These are phyloP conservation scores for Cirrhinus mrigala DNA, from an alignment of 2,797 vertebrate genomes.

Conservation along the genomic window DNA sequence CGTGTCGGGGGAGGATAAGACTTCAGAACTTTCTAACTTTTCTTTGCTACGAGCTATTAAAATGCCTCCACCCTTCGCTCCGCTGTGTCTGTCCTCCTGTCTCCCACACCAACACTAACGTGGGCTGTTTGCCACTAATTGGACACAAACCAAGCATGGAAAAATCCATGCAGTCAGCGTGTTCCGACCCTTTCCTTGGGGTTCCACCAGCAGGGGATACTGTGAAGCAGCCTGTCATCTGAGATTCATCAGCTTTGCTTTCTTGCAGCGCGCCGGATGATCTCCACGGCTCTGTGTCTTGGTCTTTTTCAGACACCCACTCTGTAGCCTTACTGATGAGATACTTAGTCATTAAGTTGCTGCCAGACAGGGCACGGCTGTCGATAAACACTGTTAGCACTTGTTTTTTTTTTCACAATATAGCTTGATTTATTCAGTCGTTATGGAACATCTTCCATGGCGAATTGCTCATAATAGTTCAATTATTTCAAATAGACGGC, in stretches of 20 bases:
- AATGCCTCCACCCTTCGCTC: constrained; percentile 62
- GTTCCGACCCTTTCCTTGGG: constrained; percentile 63
- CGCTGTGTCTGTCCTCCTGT: constrained; percentile 58
- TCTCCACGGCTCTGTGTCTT: not conserved
- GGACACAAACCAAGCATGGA: constrained; percentile 69
- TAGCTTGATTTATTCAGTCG: constrained; percentile 7
- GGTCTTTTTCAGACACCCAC: constrained; percentile 29
- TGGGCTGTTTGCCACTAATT: constrained; percentile 74
- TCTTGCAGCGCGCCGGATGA: not conserved
- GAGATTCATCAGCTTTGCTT: constrained; percentile 61
- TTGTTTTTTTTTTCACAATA: constrained; percentile 19
- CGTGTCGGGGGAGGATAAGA: not conserved
- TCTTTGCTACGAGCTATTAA: constrained; percentile 68
- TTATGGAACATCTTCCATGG: constrained; percentile 13
- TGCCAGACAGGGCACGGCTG: constrained; percentile 26
- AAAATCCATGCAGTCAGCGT: constrained; percentile 44
- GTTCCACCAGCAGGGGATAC: constrained; percentile 62
- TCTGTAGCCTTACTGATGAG: constrained; percentile 35
- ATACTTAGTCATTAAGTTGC: constrained; percentile 42
- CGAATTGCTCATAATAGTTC: constrained; percentile 23
- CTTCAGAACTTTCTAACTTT: constrained; percentile 59
- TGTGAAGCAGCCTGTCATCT: constrained; percentile 60
- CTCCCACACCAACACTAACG: constrained; percentile 67
- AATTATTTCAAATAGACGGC: constrained; percentile 17
- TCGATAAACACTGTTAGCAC: constrained; percentile 37